Conservation (phyloP, 2,113 vertebrate genomes). For the Crocuta crocuta region DNA sequence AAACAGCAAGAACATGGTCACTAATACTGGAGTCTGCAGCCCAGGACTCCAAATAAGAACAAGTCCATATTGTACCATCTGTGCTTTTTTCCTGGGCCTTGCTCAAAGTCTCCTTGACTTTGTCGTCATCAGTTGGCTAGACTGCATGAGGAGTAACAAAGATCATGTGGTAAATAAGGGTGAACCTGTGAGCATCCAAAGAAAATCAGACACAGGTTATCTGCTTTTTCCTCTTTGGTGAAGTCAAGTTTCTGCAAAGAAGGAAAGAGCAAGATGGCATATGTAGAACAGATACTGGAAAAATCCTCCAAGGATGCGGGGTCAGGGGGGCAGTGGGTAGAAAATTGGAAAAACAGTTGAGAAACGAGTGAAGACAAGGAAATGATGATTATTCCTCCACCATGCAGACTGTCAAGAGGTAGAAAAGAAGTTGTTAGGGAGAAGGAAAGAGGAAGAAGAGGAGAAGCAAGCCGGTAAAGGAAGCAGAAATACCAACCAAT, state of each 20-base stretch:
- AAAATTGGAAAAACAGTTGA: not conserved
- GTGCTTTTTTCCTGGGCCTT: not conserved
- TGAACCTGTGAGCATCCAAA: not conserved
- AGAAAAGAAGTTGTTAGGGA: not conserved
- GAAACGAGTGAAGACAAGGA: not conserved
- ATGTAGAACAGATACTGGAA: not conserved
- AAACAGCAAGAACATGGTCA: not conserved
- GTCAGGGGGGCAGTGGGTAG: not conserved
- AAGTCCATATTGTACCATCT: too few relatives aligned
- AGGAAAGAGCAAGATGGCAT: not conserved
- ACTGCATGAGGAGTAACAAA: not conserved
- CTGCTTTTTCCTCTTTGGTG: not conserved
- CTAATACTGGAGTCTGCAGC: not conserved
- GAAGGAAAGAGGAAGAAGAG: not conserved
- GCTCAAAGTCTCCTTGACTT: not conserved
- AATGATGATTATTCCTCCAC: not conserved
- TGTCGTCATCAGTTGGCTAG: not conserved
- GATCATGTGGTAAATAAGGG: not conserved
- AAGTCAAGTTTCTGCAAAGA: not conserved
- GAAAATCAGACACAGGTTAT: not conserved
- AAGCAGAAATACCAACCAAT: not conserved
- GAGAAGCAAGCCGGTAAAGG: not conserved
- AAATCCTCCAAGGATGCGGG: not conserved
- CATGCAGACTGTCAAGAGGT: not conserved
- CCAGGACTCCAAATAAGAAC: not conserved